These are phyloP conservation scores for Eriosoma lanigerum DNA, from an alignment of 1,140 invertebrate genomes.

Conservation along the genomic window DNA sequence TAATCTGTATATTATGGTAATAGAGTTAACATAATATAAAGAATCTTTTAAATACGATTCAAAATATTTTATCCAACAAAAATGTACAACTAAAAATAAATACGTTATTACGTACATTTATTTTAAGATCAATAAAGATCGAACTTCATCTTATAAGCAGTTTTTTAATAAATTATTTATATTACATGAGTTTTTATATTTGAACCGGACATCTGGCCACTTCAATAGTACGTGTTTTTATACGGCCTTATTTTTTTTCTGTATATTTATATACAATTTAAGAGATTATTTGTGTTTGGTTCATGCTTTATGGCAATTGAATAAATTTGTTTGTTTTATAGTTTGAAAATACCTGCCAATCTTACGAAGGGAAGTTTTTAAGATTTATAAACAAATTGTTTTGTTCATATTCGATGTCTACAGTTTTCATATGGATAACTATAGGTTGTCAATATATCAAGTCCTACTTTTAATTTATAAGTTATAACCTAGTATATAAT, in stretches of 20 bases:
- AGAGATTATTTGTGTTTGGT: not conserved
- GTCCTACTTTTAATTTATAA: no score
- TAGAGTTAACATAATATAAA: no score
- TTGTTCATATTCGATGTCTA: no score
- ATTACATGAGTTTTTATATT: not conserved
- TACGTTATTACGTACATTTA: not conserved
- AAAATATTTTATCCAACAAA: not conserved
- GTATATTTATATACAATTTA: not conserved
- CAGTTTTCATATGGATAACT: no score
- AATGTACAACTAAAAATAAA: constrained; percentile 24
- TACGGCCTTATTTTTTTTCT: not conserved
- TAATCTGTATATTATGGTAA: no score
- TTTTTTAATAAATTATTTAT: constrained; percentile 21
- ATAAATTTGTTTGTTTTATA: not conserved
- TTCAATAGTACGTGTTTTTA: constrained; percentile 37
- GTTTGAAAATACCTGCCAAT: constrained; percentile 1
- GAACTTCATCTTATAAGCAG: not conserved
- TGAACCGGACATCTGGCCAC: constrained; percentile 42
- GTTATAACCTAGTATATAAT: no score
- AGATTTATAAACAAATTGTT: no score
- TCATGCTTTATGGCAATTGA: not conserved
- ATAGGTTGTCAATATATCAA: no score
- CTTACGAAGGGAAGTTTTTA: no score
- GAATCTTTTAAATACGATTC: not conserved
- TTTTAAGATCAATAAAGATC: not conserved